Conservation (phyloP, 2,113 vertebrate genomes). For the Notiomystis cincta region DNA sequence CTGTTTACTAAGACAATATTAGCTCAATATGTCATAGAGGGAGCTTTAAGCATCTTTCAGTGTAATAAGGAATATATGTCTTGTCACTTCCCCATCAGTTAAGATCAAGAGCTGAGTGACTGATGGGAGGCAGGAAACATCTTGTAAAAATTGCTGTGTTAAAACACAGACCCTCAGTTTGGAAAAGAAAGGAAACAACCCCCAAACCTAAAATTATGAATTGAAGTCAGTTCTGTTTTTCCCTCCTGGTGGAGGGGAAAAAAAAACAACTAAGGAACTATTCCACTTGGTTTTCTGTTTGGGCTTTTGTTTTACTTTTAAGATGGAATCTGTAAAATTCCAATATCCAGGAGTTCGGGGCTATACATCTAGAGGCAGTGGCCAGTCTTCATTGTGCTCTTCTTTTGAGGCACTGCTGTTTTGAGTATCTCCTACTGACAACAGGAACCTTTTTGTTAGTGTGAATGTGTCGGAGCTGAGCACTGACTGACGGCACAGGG, state of each 20-base stretch:
- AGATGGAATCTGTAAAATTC: not conserved
- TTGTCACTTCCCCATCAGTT: not conserved
- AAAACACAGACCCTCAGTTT: not conserved
- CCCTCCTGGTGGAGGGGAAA: not conserved
- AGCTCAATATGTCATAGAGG: not conserved
- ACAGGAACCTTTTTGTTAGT: not conserved
- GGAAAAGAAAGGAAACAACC: not conserved
- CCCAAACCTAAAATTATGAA: not conserved
- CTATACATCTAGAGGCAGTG: rapidly evolving
- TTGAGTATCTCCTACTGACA: not conserved
- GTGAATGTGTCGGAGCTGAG: not conserved
- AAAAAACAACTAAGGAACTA: not conserved
- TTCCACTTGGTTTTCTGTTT: not conserved
- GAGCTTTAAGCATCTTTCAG: not conserved
- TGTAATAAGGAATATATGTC: not conserved
- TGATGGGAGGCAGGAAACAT: not conserved
- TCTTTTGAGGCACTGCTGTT: not conserved
- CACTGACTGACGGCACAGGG: not conserved
- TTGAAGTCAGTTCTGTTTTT: not conserved
- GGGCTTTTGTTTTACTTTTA: not conserved
- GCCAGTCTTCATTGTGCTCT: rapidly evolving
- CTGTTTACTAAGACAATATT: not conserved
- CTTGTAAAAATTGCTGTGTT: not conserved
- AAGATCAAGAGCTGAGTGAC: not conserved
- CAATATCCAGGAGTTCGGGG: not conserved